Percentiles rank a stretch among this genome's conserved stretches.
These are phyloP conservation scores for Hozukius guyotensis DNA, from an alignment of 2,797 vertebrate genomes.

Conservation along the genomic window DNA sequence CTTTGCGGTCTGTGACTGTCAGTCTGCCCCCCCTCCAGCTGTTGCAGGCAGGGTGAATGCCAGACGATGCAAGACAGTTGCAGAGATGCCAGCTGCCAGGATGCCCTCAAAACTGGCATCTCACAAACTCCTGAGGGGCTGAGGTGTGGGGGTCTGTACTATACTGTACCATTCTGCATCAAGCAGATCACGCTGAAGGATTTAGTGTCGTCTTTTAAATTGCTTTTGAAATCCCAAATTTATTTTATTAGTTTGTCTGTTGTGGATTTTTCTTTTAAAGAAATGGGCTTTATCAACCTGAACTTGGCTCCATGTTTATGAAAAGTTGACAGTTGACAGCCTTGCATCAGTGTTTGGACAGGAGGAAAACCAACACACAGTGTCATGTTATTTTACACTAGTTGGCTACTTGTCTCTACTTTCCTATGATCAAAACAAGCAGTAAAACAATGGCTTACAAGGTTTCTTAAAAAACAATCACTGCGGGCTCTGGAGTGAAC, in stretches of 20 bases:
- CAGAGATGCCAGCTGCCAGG: slow-evolving; percentile 58
- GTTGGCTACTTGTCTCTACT: no score
- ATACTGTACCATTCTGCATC: neutral
- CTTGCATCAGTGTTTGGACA: no score
- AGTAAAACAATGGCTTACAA: no score
- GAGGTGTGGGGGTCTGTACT: neutral
- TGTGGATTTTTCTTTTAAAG: neutral
- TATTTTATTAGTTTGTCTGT: neutral
- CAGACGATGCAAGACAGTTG: slow-evolving; percentile 52
- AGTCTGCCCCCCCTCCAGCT: slow-evolving; percentile 60
- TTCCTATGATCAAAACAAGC: no score
- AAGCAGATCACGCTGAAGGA: neutral
- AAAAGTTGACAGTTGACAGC: no score
- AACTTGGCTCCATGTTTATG: no score
- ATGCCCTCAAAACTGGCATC: slow-evolving; percentile 42
- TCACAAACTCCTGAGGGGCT: slow-evolving; percentile 21
- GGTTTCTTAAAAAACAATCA: no score
- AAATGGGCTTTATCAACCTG: no score
- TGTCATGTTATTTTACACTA: no score
- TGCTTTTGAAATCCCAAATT: neutral
- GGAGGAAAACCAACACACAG: no score
- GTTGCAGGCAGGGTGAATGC: slow-evolving; percentile 54
- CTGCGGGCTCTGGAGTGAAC: no score
- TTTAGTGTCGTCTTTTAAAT: neutral
- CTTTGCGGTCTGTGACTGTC: slow-evolving; percentile 60